Percentiles rank a stretch among this genome's conserved stretches.
phyloP scores from a whole-genome alignment of 2,113 vertebrate genomes.

The Scophthalmus maximus region DNA sequence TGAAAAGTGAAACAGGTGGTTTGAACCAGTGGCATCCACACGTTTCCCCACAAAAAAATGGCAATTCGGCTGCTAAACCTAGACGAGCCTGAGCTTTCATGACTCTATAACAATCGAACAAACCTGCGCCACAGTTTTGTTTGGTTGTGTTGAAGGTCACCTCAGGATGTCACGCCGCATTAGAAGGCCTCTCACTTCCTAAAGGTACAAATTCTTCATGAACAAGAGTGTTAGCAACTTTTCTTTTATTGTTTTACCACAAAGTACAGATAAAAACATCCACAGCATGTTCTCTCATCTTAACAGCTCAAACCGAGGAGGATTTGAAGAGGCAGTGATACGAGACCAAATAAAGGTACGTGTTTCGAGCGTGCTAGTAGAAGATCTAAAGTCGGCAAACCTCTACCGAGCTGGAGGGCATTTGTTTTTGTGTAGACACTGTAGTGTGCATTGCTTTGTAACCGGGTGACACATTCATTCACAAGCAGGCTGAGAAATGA shows the following conservation, averaged over 20 bases:
- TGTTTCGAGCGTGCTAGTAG: slow-evolving; percentile 60
- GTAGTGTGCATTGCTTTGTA: slow-evolving; percentile 78
- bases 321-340: slow-evolving; percentile 68
- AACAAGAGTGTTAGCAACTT: slow-evolving; percentile 58
- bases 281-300: slow-evolving; percentile 69
- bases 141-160: neutral
- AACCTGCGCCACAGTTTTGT: neutral
- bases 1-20: neutral
- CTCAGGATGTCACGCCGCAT: neutral
- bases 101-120: too few species aligned
- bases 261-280: slow-evolving; percentile 80
- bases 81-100: too few species aligned
- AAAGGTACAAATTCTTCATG: slow-evolving; percentile 14
- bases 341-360: slow-evolving; percentile 55
- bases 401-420: slow-evolving; percentile 59
- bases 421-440: slow-evolving; percentile 57
- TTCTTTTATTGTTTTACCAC: slow-evolving; percentile 77
- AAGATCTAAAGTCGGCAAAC: slow-evolving; percentile 61
- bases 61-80: neutral
- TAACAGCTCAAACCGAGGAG: slow-evolving; percentile 62
- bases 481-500: slow-evolving; percentile 80
- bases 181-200: neutral
- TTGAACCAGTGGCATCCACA: neutral
- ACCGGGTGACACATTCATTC: slow-evolving; percentile 81
- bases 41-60: too few species aligned